Conservation (phyloP, 1,140 invertebrate species). For the Penaeus vannamei region DNA sequence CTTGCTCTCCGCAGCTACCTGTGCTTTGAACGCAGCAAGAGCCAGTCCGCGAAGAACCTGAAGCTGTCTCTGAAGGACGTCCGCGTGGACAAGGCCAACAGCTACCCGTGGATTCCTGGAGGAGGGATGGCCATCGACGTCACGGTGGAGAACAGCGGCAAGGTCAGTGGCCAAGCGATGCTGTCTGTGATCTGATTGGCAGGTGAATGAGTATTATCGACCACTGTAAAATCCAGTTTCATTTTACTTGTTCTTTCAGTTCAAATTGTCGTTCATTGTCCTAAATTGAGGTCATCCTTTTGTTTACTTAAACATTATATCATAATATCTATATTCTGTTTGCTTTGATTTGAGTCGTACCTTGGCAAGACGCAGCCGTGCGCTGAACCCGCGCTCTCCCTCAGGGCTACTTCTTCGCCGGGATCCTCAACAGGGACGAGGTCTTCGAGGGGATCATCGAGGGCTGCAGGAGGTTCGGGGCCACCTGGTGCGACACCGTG, state of each 20-base stretch:
- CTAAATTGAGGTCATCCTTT: no score
- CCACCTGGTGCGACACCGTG: constrained; percentile 52
- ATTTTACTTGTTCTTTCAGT: not conserved
- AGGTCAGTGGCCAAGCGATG: constrained; percentile 67
- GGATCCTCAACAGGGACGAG: constrained; percentile 73
- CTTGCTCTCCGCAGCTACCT: constrained; percentile 71
- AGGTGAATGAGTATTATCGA: not conserved
- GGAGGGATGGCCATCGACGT: constrained; percentile 73
- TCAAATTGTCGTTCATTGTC: no score
- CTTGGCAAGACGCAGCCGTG: not conserved
- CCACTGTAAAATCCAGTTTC: not conserved
- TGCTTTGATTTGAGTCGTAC: no score
- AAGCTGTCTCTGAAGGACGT: constrained; percentile 72
- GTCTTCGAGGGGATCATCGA: constrained; percentile 71
- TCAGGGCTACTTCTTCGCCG: constrained; percentile 73
- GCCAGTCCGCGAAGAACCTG: constrained; percentile 72
- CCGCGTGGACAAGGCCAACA: constrained; percentile 73
- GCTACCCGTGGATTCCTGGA: constrained; percentile 73
- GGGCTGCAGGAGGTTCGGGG: constrained; percentile 69
- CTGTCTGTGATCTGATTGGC: not conserved
- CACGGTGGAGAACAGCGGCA: constrained; percentile 70
- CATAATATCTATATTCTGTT: no score
- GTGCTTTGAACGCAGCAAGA: constrained; percentile 73
- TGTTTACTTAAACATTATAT: no score
- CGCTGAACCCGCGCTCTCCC: constrained; percentile 21